A percentile compares a stretch with the other conserved stretches of the same genome.
These are phyloP conservation scores for Phrynocephalus forsythii DNA, from an alignment of 2,797 vertebrate species.

Conservation along the genomic window DNA sequence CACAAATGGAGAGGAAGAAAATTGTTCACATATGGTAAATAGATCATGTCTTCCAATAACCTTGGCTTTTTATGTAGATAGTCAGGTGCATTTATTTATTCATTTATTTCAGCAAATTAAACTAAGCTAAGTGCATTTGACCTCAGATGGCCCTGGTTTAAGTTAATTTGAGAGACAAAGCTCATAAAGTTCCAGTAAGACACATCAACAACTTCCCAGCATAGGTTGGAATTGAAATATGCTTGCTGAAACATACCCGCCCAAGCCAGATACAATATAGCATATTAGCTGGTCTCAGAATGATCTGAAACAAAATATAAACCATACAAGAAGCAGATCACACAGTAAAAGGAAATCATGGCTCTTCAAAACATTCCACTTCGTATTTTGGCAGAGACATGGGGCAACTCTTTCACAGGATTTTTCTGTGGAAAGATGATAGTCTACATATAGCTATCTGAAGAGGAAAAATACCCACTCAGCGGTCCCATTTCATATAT, in stretches of 20 bases:
- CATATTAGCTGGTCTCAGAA: conserved; percentile 49
- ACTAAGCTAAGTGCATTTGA: conserved; percentile 70
- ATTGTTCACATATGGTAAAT: conserved; percentile 58
- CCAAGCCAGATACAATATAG: conserved; percentile 63
- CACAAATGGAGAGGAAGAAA: neutral
- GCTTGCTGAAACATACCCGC: conserved; percentile 60
- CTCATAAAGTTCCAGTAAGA: conserved; percentile 72
- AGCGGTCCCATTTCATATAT: neutral
- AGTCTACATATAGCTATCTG: neutral
- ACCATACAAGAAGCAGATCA: conserved; percentile 19
- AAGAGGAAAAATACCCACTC: neutral
- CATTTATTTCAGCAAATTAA: conserved; percentile 77
- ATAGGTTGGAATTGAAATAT: conserved; percentile 60
- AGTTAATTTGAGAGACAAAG: conserved; percentile 75
- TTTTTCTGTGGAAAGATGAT: neutral
- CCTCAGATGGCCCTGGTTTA: conserved; percentile 72
- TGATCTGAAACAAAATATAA: conserved; percentile 58
- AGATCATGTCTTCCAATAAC: conserved; percentile 69
- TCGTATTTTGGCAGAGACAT: neutral
- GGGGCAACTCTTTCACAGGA: neutral
- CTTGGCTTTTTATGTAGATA: conserved; percentile 71
- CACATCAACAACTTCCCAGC: conserved; percentile 68
- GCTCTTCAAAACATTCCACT: neutral
- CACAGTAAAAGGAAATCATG: neutral
- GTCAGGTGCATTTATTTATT: conserved; percentile 71